Percentiles rank a stretch among this genome's conserved stretches.
phyloP scores from a whole-genome alignment of 2,113 vertebrate species.

The Hemichromis elongatus region DNA sequence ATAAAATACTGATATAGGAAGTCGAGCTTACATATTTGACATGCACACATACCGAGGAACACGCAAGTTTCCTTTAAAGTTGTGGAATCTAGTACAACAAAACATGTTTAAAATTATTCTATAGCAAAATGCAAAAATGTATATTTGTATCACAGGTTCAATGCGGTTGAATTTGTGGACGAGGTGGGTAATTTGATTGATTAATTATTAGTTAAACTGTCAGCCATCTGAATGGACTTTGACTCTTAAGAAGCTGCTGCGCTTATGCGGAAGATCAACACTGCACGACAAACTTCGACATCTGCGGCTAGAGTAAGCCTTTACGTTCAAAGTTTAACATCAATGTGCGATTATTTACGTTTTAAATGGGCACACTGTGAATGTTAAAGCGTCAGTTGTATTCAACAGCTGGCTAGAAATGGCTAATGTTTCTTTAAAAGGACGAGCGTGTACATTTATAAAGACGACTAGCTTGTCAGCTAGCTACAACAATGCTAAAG shows the following conservation, averaged over 20 bases:
- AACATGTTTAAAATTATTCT: not conserved
- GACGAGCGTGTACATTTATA: not conserved
- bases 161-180: not conserved
- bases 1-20: not conserved
- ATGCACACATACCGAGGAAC: not conserved
- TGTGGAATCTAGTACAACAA: not conserved
- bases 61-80: not conserved
- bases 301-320: not conserved
- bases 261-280: not conserved
- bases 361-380: accelerated
- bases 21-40: not conserved
- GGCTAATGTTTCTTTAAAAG: not conserved
- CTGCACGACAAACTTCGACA: not conserved
- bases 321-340: not conserved
- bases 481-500: not conserved
- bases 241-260: not conserved
- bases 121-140: not conserved
- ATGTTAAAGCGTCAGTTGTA: not conserved
- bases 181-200: not conserved
- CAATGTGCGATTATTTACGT: not conserved
- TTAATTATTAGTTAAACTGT: not conserved
- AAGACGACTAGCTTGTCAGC: not conserved
- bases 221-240: not conserved
- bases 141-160: not conserved
- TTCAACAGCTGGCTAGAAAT: not conserved